Evolutionary conservation across 1,140 invertebrate species (phyloP), one percentile per base, ranked within the genome.

Genomic region (Heliconius hermathena): DNA sequence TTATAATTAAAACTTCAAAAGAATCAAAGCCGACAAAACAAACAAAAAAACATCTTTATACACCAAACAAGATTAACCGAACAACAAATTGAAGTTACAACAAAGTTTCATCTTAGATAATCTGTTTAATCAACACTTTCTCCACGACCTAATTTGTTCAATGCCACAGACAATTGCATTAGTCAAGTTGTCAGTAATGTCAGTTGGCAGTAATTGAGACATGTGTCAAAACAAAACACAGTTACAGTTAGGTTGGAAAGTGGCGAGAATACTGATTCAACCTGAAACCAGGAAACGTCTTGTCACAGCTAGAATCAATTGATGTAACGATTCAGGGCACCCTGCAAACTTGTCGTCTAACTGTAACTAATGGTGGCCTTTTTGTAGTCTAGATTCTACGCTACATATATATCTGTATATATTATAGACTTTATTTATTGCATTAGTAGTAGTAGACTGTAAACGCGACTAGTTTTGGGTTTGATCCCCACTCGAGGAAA

Each of bases 301-400:
- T 75, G 76, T 78, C 75, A 77, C 22, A 29, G 54, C 71, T 33
- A 73, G 71, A 74, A 49, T 79, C 78, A 76, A 81, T 78, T 81
- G 83, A 84, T 73, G 72, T 60, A 52, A 72, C 76, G 73, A 85
- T 82, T 81, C 73, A 84, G 83, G 83, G 66, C 81, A 79, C 76
- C 79, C 78, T 84, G 83, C 83, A 80, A 78, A 71, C 80, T 78
- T 72, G 77, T 84, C 83, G 81, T 78, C 73, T 82, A 85, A 84
- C 83, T 85, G 83, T 85, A 85, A 79, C 80, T 79, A 79, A 84
- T 82, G 66, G 78, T 79, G 54, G 71, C 76, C 76, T 78, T 80
- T 72, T 71, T 66, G 60, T 29, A 29, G 13, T 29, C 60, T 29
- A 29, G 60, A 60, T 60, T 66, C 60, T 29, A 66, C 26, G 60